These are phyloP conservation scores for Dipodomys merriami DNA, from an alignment of 2,113 vertebrate species.

Conservation along the genomic window DNA sequence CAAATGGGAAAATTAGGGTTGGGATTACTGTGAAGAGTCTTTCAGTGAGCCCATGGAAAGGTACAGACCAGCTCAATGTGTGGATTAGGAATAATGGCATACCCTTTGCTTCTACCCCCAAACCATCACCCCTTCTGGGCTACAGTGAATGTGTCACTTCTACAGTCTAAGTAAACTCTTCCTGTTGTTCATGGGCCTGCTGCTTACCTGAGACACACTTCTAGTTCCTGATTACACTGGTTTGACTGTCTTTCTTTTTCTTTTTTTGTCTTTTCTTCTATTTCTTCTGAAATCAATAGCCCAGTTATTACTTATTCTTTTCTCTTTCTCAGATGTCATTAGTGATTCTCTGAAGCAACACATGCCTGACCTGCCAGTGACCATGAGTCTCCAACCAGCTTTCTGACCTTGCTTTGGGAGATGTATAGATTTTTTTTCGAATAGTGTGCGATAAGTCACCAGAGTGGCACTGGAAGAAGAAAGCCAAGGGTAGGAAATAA, in stretches of 20 bases:
- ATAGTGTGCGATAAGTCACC: constrained; percentile 51
- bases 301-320: constrained; percentile 69
- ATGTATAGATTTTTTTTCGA: constrained; percentile 62
- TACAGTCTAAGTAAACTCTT: not conserved
- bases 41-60: not conserved
- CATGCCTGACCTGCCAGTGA: constrained; percentile 49
- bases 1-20: not conserved
- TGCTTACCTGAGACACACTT: not conserved
- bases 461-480: constrained; percentile 22
- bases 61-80: not conserved
- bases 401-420: constrained; percentile 58
- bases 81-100: not conserved
- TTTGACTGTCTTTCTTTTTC: constrained; percentile 28
- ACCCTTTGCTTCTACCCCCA: not conserved
- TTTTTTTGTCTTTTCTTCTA: constrained; percentile 18
- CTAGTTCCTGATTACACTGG: constrained; percentile 24
- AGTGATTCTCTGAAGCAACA: constrained; percentile 62
- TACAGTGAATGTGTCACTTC: not conserved
- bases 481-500: constrained; percentile 61
- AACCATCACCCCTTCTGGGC: not conserved
- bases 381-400: constrained; percentile 25
- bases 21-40: not conserved
- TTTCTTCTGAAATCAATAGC: constrained; percentile 55
- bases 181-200: not conserved
- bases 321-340: constrained; percentile 66